Conservation (phyloP, 2,113 vertebrate species). For the Rhabdomys dilectus region DNA sequence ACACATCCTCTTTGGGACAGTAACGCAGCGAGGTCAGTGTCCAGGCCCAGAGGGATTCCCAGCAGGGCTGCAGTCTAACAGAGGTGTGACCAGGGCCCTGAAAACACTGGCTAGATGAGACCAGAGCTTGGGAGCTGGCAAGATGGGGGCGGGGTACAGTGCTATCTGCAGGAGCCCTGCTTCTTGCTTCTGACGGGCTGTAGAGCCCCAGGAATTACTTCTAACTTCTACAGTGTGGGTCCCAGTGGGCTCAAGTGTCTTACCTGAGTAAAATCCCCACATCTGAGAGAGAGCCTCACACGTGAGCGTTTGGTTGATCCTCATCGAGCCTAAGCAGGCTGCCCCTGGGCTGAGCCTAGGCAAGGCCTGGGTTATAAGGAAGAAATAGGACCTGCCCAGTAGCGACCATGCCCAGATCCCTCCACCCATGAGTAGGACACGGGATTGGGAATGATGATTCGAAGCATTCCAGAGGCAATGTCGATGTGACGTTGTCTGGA, state of each 20-base stretch:
- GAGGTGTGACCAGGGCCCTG: too few relatives aligned
- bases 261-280: neutral
- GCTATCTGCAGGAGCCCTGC: neutral
- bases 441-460: neutral
- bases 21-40: neutral
- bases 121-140: neutral
- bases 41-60: neutral
- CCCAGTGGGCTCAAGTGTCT: neutral
- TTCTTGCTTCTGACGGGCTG: neutral
- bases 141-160: accelerated
- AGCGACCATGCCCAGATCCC: neutral
- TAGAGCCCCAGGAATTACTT: neutral
- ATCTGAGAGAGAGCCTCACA: neutral
- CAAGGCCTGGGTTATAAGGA: neutral
- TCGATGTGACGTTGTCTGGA: too few relatives aligned
- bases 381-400: neutral
- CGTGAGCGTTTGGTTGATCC: too few relatives aligned
- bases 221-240: neutral
- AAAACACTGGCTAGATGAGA: neutral
- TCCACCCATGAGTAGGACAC: neutral
- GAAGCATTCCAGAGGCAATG: neutral
- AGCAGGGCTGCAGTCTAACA: neutral
- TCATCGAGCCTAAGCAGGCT: neutral
- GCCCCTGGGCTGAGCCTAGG: neutral
- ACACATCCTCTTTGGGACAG: neutral